Conservation (phyloP, 2,888 invertebrate genomes). For the Calameuta filiformis region DNA sequence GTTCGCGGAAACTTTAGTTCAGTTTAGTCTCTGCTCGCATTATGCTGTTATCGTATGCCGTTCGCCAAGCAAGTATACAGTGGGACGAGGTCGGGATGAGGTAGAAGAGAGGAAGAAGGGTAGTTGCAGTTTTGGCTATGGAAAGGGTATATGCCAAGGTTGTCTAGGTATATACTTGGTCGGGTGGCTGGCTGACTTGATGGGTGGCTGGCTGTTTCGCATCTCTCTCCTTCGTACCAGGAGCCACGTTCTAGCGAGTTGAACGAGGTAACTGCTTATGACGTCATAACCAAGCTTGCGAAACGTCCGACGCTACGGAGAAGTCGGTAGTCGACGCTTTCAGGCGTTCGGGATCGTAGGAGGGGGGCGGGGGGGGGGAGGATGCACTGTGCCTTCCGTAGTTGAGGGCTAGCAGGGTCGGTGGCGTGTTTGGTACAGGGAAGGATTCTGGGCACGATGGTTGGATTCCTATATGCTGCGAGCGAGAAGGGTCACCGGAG, state of each 20-base stretch:
- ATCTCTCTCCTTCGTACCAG: neutral
- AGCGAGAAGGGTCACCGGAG: constrained; percentile 39
- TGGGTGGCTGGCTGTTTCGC: neutral
- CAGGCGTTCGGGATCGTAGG: neutral
- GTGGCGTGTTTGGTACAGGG: neutral
- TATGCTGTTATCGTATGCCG: constrained; percentile 1
- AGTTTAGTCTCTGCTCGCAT: constrained; percentile 20
- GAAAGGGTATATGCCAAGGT: neutral
- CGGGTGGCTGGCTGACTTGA: neutral
- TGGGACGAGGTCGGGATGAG: no score
- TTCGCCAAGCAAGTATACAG: neutral
- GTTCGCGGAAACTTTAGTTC: constrained; percentile 20
- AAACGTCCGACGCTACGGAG: constrained; percentile 32
- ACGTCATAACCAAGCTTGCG: constrained; percentile 42
- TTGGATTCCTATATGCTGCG: neutral
- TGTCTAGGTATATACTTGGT: neutral
- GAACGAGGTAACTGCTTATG: constrained; percentile 45
- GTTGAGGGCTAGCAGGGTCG: constrained; percentile 1
- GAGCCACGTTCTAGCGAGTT: neutral
- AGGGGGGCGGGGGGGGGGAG: neutral
- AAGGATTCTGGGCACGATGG: neutral
- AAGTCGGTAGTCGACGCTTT: constrained; percentile 7
- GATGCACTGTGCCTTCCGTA: constrained; percentile 10
- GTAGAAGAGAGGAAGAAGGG: neutral
- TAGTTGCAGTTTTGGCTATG: neutral